Percentiles rank a stretch among this genome's conserved stretches.
phyloP scores from a whole-genome alignment of 2,113 vertebrate genomes.

The Leucosticte australis region DNA sequence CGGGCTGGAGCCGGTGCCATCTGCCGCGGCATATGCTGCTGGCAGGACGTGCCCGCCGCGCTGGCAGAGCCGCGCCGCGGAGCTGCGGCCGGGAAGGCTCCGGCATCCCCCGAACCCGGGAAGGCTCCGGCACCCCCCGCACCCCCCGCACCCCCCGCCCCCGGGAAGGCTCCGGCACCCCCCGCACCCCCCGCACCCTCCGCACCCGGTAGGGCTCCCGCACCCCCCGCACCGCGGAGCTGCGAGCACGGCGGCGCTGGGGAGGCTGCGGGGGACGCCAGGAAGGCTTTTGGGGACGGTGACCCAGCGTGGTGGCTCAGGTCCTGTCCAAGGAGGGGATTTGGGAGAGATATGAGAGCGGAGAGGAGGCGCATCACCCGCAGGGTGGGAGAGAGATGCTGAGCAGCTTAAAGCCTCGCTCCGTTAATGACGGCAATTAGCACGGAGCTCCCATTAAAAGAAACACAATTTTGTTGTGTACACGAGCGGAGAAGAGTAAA shows the following conservation, averaged over 20 bases:
- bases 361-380: neutral
- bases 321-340: accelerated
- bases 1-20: constrained; percentile 28
- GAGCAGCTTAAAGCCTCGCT: neutral
- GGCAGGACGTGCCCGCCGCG: neutral
- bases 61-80: neutral
- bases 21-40: constrained; percentile 46
- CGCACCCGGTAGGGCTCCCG: neutral
- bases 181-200: neutral
- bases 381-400: neutral
- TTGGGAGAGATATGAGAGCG: neutral
- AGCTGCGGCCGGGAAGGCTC: neutral
- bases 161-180: neutral
- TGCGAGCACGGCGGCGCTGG: neutral
- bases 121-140: neutral
- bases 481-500: constrained; percentile 51
- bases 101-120: neutral
- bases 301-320: neutral
- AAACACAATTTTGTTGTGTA: constrained; percentile 3
- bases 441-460: constrained; percentile 3
- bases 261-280: neutral
- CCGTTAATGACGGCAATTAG: constrained; percentile 48
- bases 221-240: neutral
- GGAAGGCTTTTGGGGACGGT: neutral
- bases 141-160: neutral